Conservation (phyloP, 1,140 invertebrate species). For the Drosophila busckii region DNA sequence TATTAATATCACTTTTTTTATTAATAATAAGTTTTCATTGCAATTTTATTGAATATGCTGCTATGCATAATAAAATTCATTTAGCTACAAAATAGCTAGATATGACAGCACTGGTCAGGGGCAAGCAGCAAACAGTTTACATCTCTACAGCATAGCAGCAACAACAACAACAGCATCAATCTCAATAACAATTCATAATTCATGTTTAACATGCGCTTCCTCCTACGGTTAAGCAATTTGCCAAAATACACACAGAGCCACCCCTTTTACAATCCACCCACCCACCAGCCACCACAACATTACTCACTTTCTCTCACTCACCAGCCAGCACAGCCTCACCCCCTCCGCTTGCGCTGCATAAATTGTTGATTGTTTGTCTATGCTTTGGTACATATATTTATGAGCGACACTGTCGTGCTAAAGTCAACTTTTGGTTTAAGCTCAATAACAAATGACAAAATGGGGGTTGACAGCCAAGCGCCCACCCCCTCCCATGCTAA, state of each 20-base stretch:
- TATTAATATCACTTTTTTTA: too few species aligned
- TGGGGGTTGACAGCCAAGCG: slow-evolving; percentile 53
- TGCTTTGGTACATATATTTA: slow-evolving; percentile 58
- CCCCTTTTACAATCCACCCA: slow-evolving; percentile 11
- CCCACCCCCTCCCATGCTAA: slow-evolving; percentile 23
- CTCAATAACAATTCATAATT: slow-evolving; percentile 79
- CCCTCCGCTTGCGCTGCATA: slow-evolving; percentile 37
- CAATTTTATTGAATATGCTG: too few species aligned
- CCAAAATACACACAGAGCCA: slow-evolving; percentile 22
- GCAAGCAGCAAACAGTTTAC: too few species aligned
- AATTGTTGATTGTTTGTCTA: slow-evolving; percentile 77
- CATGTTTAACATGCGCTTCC: slow-evolving; percentile 76
- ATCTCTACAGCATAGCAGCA: too few species aligned
- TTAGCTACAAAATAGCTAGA: too few species aligned
- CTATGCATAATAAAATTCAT: too few species aligned
- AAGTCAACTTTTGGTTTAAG: slow-evolving; percentile 57
- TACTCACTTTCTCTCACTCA: not conserved
- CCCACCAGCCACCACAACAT: slow-evolving; percentile 8
- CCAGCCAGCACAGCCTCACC: slow-evolving; percentile 9
- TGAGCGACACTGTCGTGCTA: slow-evolving; percentile 57
- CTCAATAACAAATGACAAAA: slow-evolving; percentile 70
- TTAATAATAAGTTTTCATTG: too few species aligned
- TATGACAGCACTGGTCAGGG: too few species aligned
- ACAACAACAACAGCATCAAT: slow-evolving; percentile 67
- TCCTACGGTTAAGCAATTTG: slow-evolving; percentile 55